These are phyloP conservation scores for Microcaecilia unicolor DNA, from an alignment of 2,797 vertebrate genomes.

Conservation along the genomic window DNA sequence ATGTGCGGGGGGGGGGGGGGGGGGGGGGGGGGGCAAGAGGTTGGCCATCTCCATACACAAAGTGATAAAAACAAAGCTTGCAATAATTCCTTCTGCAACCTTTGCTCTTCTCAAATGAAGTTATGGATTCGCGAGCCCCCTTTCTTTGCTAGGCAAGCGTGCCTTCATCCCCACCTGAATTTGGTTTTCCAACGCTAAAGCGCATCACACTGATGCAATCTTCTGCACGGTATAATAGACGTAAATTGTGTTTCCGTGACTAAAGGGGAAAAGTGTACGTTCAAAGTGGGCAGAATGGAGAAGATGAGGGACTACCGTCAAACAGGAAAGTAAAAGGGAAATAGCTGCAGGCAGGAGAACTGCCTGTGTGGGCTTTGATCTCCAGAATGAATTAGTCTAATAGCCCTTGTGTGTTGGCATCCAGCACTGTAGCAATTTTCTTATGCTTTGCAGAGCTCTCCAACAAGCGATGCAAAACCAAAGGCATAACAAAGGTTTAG, in stretches of 20 bases:
- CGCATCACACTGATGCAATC: conserved; percentile 69
- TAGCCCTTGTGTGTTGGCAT: conserved; percentile 38
- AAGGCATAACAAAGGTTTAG: conserved; percentile 15
- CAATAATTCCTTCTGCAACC: too few relatives aligned
- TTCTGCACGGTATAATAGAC: conserved; percentile 73
- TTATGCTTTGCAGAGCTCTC: conserved; percentile 45
- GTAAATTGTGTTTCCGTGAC: conserved; percentile 83
- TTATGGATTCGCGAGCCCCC: too few relatives aligned
- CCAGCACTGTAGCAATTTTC: conserved; percentile 44
- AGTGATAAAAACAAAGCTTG: too few relatives aligned
- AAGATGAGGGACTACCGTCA: conserved; percentile 64
- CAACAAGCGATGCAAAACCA: conserved; percentile 35
- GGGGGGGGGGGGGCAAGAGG: conserved; percentile 11
- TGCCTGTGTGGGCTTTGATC: conserved; percentile 78
- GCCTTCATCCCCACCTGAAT: too few relatives aligned
- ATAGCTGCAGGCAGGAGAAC: conserved; percentile 70
- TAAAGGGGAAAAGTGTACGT: conserved; percentile 69
- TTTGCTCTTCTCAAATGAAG: too few relatives aligned
- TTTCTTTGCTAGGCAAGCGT: too few relatives aligned
- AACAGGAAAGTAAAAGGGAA: conserved; percentile 61
- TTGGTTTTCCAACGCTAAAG: conserved; percentile 48
- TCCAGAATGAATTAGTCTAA: conserved; percentile 55
- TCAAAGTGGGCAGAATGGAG: conserved; percentile 69
- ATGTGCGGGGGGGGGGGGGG: conserved; percentile 14
- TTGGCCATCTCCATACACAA: conserved; percentile 3